phyloP scores from a whole-genome alignment of 2,888 invertebrate genomes.

The Craniophora ligustri region DNA sequence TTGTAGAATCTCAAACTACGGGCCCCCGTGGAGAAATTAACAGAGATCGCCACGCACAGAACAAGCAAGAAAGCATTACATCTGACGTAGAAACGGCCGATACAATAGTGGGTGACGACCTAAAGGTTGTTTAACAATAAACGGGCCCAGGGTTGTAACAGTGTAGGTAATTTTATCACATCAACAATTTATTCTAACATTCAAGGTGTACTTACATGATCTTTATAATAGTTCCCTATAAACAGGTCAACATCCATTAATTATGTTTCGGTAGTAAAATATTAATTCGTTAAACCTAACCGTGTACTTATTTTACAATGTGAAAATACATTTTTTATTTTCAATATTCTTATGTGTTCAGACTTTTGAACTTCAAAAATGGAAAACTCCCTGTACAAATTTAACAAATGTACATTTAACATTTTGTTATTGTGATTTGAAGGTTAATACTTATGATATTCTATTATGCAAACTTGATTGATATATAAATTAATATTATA shows the following conservation, averaged over 20 bases:
- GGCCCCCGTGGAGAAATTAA: constrained; percentile 50
- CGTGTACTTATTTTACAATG: constrained; percentile 86
- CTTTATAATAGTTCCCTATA: constrained; percentile 73
- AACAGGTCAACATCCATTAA: constrained; percentile 81
- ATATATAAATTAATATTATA: constrained; percentile 59
- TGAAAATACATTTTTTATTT: constrained; percentile 84
- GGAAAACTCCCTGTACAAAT: constrained; percentile 86
- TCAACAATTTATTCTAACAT: constrained; percentile 81
- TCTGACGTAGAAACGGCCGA: constrained; percentile 18
- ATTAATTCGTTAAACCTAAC: constrained; percentile 84
- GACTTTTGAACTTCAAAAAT: constrained; percentile 86
- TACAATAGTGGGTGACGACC: constrained; percentile 40
- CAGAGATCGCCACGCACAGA: constrained; percentile 36
- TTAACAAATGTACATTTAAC: constrained; percentile 82
- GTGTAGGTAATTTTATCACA: constrained; percentile 79
- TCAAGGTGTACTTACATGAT: constrained; percentile 77
- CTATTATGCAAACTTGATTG: constrained; percentile 54
- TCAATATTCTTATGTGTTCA: constrained; percentile 76
- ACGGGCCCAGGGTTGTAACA: constrained; percentile 74
- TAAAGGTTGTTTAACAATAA: constrained; percentile 52
- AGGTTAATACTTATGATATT: constrained; percentile 60
- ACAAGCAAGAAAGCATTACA: constrained; percentile 34
- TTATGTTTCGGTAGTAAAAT: constrained; percentile 85
- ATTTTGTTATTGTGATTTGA: constrained; percentile 88
- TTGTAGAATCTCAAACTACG: constrained; percentile 74